These are phyloP conservation scores for Drosophila willistoni DNA, from an alignment of 1,140 invertebrate genomes.

Conservation along the genomic window DNA sequence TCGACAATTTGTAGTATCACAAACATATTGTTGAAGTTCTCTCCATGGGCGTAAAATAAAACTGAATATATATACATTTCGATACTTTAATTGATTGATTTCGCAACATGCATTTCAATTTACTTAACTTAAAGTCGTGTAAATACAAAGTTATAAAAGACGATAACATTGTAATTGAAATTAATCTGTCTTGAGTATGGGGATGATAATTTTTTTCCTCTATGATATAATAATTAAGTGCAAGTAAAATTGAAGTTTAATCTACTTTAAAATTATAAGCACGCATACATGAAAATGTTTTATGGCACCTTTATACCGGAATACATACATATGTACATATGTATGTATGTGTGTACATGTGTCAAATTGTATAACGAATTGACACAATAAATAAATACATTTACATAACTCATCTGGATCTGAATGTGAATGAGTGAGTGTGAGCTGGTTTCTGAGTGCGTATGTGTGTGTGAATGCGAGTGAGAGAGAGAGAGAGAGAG, in stretches of 20 bases:
- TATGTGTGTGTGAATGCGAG: neutral
- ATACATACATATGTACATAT: no score
- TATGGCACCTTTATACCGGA: slow-evolving; percentile 8
- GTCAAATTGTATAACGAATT: slow-evolving; percentile 18
- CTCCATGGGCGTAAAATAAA: neutral
- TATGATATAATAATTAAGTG: neutral
- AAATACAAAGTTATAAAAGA: neutral
- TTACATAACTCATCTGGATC: slow-evolving; percentile 6
- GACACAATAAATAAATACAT: slow-evolving; percentile 17
- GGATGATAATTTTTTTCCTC: neutral
- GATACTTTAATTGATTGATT: neutral
- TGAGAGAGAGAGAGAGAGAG: neutral
- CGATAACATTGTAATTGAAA: neutral
- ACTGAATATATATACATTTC: neutral
- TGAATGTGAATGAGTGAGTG: neutral
- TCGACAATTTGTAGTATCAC: neutral
- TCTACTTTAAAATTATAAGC: slow-evolving; percentile 6
- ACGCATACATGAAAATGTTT: neutral
- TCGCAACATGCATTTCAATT: neutral
- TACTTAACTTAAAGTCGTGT: neutral
- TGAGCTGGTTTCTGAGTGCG: neutral
- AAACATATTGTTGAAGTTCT: neutral
- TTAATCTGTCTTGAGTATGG: no score
- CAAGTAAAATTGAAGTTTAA: slow-evolving; percentile 13
- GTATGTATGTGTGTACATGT: slow-evolving; percentile 1